phyloP scores from a whole-genome alignment of 30 jellyfish, hydroid and myxozoan species.

The Aurelia coerulea region DNA sequence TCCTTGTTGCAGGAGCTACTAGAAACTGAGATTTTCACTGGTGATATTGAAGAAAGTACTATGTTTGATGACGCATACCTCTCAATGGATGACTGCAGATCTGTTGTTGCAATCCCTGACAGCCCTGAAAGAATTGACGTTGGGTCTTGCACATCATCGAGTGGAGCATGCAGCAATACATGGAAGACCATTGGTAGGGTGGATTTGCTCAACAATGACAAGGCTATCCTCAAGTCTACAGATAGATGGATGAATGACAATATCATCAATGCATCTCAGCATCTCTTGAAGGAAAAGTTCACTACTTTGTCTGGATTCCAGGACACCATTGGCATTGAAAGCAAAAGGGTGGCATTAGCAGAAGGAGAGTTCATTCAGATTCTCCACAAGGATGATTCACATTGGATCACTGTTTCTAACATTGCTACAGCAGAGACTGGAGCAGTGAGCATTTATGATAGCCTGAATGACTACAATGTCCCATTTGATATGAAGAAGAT shows the following conservation, averaged over 20 bases:
- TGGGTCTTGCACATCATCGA: background rate
- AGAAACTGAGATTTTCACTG: too few relatives aligned
- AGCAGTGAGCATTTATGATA: slow-evolving; percentile 7
- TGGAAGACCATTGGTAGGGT: slow-evolving; percentile 18
- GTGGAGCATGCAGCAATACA: background rate
- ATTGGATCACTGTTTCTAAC: slow-evolving; percentile 6
- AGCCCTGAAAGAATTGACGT: too few relatives aligned
- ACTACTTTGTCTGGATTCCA: slow-evolving; percentile 11
- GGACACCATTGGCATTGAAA: slow-evolving; percentile 2
- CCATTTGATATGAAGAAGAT: slow-evolving; percentile 8
- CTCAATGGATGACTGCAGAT: too few relatives aligned
- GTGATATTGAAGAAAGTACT: too few relatives aligned
- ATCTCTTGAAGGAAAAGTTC: slow-evolving; percentile 31
- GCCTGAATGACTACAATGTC: slow-evolving; percentile 20
- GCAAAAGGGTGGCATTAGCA: slow-evolving; percentile 1
- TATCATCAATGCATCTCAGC: slow-evolving; percentile 27
- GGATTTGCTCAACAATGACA: slow-evolving; percentile 11
- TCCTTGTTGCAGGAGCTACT: too few relatives aligned
- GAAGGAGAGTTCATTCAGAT: slow-evolving; percentile 14
- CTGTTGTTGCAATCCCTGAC: too few relatives aligned
- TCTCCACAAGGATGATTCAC: slow-evolving; percentile 3
- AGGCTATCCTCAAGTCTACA: slow-evolving; percentile 5
- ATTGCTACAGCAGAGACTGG: slow-evolving; percentile 24
- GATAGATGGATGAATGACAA: slow-evolving; percentile 14
- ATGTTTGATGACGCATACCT: too few relatives aligned